phyloP scores from a whole-genome alignment of 2,797 vertebrate species.

The Gallinago stenura region DNA sequence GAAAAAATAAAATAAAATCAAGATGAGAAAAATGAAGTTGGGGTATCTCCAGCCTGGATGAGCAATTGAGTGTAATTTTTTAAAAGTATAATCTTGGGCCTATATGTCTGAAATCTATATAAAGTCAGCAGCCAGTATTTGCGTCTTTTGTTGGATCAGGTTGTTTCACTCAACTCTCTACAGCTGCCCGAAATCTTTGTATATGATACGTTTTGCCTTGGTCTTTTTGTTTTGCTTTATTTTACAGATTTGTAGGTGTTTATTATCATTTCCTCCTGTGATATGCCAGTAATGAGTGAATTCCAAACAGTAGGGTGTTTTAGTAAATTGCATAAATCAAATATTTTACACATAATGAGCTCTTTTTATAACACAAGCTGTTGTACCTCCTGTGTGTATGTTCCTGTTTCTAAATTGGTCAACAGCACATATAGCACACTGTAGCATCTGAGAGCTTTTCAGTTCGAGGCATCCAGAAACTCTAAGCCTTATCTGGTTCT shows the following conservation, averaged over 20 bases:
- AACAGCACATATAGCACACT: neutral
- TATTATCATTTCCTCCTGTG: neutral
- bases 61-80: neutral
- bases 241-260: neutral
- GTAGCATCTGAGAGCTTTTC: neutral
- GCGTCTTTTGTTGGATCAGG: neutral
- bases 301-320: neutral
- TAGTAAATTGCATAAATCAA: neutral
- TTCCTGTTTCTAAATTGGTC: neutral
- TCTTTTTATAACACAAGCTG: neutral
- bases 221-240: neutral
- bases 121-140: neutral
- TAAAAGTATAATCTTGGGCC: neutral
- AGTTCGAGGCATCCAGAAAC: neutral
- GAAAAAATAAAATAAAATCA: neutral
- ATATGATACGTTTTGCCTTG: neutral
- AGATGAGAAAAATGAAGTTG: neutral
- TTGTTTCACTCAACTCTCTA: neutral
- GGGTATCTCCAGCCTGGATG: neutral
- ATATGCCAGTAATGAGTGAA: neutral
- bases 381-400: neutral
- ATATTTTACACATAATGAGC: neutral
- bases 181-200: neutral
- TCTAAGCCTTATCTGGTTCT: neutral
- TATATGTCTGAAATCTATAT: neutral